Evolutionary conservation across 2,797 vertebrate genomes (phyloP).

Genomic region (Jordanella pulchra): DNA sequence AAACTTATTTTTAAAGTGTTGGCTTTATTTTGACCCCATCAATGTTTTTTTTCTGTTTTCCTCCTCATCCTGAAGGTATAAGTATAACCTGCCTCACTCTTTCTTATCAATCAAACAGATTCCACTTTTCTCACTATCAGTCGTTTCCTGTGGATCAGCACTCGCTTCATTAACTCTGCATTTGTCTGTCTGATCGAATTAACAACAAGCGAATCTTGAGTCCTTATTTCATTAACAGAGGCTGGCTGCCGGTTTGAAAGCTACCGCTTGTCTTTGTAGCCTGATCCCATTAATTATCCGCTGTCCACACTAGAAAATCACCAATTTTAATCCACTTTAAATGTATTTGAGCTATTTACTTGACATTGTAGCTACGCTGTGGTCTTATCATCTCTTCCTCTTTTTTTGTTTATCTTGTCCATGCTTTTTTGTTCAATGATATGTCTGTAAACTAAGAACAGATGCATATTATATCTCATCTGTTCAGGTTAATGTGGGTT

Average conservation of each 20-base stretch:
- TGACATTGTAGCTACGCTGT: not conserved
- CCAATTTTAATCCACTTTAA: not conserved
- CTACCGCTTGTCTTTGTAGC: slow-evolving; percentile 37
- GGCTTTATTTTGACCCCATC: not conserved
- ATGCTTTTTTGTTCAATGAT: not conserved
- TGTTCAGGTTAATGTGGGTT: slow-evolving; percentile 6
- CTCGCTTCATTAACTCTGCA: slow-evolving; percentile 59
- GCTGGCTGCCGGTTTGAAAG: slow-evolving; percentile 48
- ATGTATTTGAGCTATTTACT: not conserved
- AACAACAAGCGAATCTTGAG: slow-evolving; percentile 30
- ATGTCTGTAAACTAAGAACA: not conserved
- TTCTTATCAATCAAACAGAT: slow-evolving; percentile 18
- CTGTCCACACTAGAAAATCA: slow-evolving; percentile 9
- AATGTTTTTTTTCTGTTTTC: not conserved
- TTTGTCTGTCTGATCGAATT: slow-evolving; percentile 64
- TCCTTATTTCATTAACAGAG: slow-evolving; percentile 48
- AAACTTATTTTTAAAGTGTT: no score
- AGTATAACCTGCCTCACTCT: not conserved
- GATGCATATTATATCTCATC: not conserved
- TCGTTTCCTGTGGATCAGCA: slow-evolving; percentile 56
- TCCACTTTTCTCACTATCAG: slow-evolving; percentile 29
- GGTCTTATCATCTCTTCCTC: not conserved
- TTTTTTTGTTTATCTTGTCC: not conserved
- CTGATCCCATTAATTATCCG: slow-evolving; percentile 41
- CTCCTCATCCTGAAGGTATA: not conserved